Evolutionary conservation across 30 jellyfish, hydroid and myxozoan genomes (phyloP).

Genomic region (Aurelia aurita complex sp. Pacific): DNA sequence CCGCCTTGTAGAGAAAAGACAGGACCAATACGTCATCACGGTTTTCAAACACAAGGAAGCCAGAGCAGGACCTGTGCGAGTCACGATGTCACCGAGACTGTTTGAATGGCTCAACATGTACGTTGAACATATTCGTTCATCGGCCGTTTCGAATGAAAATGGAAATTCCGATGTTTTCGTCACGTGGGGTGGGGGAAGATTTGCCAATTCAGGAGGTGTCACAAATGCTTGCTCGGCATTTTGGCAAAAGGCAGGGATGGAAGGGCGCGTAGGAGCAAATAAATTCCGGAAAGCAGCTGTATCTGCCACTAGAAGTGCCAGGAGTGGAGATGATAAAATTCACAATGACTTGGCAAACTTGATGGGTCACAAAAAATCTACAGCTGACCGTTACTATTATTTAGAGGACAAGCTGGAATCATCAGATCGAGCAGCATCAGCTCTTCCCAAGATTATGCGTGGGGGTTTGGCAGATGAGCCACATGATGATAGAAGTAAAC

Average conservation of each 20-base stretch:
- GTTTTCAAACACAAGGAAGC: constrained; percentile 57
- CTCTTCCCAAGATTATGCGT: constrained; percentile 25
- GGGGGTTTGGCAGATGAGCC: no score
- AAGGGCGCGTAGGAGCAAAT: constrained; percentile 60
- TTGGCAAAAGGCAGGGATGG: constrained; percentile 60
- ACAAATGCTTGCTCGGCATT: constrained; percentile 41
- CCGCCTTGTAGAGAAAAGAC: constrained; percentile 23
- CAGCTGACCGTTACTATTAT: constrained; percentile 42
- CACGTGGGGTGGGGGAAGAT: constrained; percentile 50
- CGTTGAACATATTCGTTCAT: constrained; percentile 28
- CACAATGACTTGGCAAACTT: constrained; percentile 51
- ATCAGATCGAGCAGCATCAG: constrained; percentile 58
- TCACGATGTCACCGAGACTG: constrained; percentile 36
- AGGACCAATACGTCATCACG: constrained; percentile 24
- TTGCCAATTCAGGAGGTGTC: constrained; percentile 31
- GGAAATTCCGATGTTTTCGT: constrained; percentile 28
- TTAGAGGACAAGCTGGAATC: constrained; percentile 38
- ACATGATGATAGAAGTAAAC: not conserved
- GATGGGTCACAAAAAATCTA: constrained; percentile 52
- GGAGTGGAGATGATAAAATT: constrained; percentile 15
- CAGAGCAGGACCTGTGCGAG: constrained; percentile 53
- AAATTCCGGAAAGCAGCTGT: constrained; percentile 52
- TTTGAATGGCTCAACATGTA: constrained; percentile 45
- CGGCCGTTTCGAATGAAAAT: not conserved
- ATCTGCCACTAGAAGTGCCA: constrained; percentile 29